phyloP scores from a whole-genome alignment of 2,113 vertebrate species.

The Neofelis nebulosa region DNA sequence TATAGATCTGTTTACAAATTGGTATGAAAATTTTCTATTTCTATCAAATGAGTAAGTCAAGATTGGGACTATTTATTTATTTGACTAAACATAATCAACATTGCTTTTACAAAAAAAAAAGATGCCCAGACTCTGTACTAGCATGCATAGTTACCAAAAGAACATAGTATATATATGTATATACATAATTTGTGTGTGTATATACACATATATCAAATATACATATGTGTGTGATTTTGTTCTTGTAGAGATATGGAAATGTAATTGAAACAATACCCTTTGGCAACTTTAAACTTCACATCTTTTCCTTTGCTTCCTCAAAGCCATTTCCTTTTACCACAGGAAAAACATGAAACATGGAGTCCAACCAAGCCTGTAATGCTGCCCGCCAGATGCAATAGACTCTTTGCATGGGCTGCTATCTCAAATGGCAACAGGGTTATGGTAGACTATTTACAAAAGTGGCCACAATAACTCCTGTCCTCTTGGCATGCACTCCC shows the following conservation, averaged over 20 bases:
- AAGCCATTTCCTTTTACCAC: constrained; percentile 53
- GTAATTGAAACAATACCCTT: constrained; percentile 62
- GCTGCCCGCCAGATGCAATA: neutral
- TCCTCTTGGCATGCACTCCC: neutral
- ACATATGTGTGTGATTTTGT: constrained; percentile 49
- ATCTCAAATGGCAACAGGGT: neutral
- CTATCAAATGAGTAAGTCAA: constrained; percentile 30
- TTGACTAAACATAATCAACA: constrained; percentile 34
- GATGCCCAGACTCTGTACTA: neutral
- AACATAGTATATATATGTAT: neutral
- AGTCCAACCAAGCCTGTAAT: neutral
- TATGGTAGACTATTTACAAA: neutral
- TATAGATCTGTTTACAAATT: constrained; percentile 37
- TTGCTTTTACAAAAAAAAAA: constrained; percentile 29
- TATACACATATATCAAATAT: neutral
- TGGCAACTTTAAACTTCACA: constrained; percentile 52
- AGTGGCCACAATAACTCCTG: neutral
- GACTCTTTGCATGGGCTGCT: neutral
- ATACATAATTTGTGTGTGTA: neutral
- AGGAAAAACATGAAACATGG: neutral
- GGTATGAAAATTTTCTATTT: constrained; percentile 12
- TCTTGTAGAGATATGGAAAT: constrained; percentile 49
- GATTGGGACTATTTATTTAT: constrained; percentile 31
- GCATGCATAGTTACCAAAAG: neutral
- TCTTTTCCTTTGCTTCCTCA: constrained; percentile 49